Conservation (phyloP, 64 coral and sea anemone genomes). For the Astreopora myriophthalma region DNA sequence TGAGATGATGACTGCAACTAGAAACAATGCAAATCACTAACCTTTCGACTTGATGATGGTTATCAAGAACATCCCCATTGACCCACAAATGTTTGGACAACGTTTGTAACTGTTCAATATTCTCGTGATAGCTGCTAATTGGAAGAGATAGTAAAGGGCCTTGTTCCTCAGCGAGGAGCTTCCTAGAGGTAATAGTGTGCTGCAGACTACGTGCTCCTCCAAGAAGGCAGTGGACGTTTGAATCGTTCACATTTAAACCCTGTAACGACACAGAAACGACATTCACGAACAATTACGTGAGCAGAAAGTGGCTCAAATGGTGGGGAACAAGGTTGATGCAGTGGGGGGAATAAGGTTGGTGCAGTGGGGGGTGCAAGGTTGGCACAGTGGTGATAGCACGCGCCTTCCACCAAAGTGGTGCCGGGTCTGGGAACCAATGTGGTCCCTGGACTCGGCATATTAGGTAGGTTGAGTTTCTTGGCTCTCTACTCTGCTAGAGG, state of each 20-base stretch:
- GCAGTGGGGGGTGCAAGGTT: too few species aligned
- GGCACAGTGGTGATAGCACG: too few species aligned
- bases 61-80: conserved; percentile 41
- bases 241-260: neutral
- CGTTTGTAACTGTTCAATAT: conserved; percentile 2
- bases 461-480: too few species aligned
- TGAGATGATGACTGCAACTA: neutral
- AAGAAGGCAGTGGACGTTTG: neutral
- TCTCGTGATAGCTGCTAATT: conserved; percentile 46
- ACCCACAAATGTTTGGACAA: conserved; percentile 49
- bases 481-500: too few species aligned
- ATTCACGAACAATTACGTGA: too few species aligned
- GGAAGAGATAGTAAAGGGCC: neutral
- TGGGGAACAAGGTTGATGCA: too few species aligned
- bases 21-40: neutral
- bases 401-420: too few species aligned
- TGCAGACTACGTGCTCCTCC: neutral
- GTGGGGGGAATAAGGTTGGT: too few species aligned
- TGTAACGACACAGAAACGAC: neutral
- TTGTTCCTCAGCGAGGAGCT: neutral
- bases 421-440: too few species aligned
- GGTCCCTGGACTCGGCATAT: too few species aligned
- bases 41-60: neutral
- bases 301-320: too few species aligned
- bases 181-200: neutral